Evolutionary conservation across 2,888 invertebrate genomes (phyloP).

Genomic region (Prosopocoilus inquinatus): DNA sequence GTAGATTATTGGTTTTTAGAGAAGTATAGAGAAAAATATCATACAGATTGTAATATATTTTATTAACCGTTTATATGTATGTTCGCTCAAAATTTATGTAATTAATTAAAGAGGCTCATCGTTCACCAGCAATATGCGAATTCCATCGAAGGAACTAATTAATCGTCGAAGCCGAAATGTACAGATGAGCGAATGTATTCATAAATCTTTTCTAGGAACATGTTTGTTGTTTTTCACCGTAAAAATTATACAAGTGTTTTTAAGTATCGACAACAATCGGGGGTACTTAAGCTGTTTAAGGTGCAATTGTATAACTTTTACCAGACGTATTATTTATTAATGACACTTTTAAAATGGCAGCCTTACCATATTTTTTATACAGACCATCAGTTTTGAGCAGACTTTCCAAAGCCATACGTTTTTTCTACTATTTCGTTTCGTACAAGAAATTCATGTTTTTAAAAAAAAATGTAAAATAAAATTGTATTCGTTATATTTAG

Average conservation of each 20-base stretch:
- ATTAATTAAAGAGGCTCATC: too few relatives aligned
- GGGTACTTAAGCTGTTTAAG: slow-evolving; percentile 11
- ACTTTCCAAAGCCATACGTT: slow-evolving; percentile 32
- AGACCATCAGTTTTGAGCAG: slow-evolving; percentile 32
- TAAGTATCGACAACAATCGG: background rate
- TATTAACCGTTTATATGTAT: slow-evolving; percentile 27
- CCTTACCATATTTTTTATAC: slow-evolving; percentile 46
- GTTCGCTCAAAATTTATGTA: slow-evolving; percentile 28
- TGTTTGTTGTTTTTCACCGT: slow-evolving; percentile 12
- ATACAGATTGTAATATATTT: slow-evolving; percentile 30
- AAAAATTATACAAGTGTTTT: slow-evolving; percentile 17
- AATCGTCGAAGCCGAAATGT: slow-evolving; percentile 8
- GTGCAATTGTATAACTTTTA: slow-evolving; percentile 26
- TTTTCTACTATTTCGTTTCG: slow-evolving; percentile 38
- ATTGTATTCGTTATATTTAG: slow-evolving; percentile 51
- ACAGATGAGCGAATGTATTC: slow-evolving; percentile 29
- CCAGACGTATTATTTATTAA: slow-evolving; percentile 25
- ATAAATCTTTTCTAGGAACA: slow-evolving; percentile 19
- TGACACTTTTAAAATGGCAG: slow-evolving; percentile 35
- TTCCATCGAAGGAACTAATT: too few relatives aligned
- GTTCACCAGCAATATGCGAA: too few relatives aligned
- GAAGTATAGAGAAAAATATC: slow-evolving; percentile 18
- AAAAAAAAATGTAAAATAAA: slow-evolving; percentile 45
- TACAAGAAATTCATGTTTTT: slow-evolving; percentile 43
- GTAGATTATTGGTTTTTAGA: slow-evolving; percentile 1